Base-by-base conservation (phyloP, 2,797 vertebrate species). In the Rhodeus uyekii region DNA sequence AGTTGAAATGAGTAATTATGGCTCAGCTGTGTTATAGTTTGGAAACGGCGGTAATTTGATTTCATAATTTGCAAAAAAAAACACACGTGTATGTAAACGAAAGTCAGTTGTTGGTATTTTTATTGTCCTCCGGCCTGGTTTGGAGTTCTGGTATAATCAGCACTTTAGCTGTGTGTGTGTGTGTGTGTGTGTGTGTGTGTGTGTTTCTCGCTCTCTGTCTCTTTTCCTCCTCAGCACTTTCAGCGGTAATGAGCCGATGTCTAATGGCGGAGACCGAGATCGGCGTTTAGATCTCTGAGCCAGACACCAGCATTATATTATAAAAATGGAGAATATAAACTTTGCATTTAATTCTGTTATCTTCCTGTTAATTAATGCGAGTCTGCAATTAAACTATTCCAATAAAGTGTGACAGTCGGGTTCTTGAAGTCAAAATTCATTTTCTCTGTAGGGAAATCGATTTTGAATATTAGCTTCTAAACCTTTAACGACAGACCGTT, bases 181-280 rank as follows among this genome's bases (percentile, higher is more conserved):
- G 46, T 36, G 50, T 58, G 34, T 39, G 22, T 8, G 22, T 63
- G 39, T n/a, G 19, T 24, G 13, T 36, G 24, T 9, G 19, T 67
- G 60, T 19, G 14, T 27, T 18, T 58, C 19, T 53, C 18, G 53
- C 9, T 53, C 2, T 8, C 3, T 34, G 24, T 1, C 9, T 50
- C 14, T 50, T 13, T 39, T 12, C 36, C 36, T 46, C 55, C 67
- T 80, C 78, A 80, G 78, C 78, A 72, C 78, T 80, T 80, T 80
- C 53, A 24, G 78, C 32, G 61, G 53, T 69, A 79, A 79, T 69
- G 55, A 80, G 53, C 50, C 39, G 53, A 58, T 46, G 65, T 80
- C 27, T 80, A 61, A 61, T 61, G 67, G 39, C 13, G 8, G 50
- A 60, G 65, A 58, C 18, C 6, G 39, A 44, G 65, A 79, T 69